phyloP scores from a whole-genome alignment of 2,888 invertebrate genomes.

The Lasioglossum villosulum region DNA sequence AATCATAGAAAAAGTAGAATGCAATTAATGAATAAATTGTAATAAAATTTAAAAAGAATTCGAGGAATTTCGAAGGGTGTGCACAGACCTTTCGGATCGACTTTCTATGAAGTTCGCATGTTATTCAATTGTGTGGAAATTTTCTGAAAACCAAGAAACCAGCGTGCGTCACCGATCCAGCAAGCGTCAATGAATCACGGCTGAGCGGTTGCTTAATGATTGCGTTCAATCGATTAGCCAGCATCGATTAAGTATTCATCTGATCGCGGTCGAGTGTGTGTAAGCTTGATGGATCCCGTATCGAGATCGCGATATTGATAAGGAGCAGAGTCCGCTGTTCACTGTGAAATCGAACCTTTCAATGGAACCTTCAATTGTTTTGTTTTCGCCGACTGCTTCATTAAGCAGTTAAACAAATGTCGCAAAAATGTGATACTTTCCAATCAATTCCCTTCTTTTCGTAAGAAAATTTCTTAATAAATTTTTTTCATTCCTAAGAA shows the following conservation, averaged over 20 bases:
- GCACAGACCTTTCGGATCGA: not conserved
- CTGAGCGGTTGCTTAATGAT: constrained; percentile 56
- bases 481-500: too few relatives aligned
- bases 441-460: too few relatives aligned
- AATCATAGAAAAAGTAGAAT: too few relatives aligned
- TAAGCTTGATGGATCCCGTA: constrained; percentile 41
- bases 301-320: constrained; percentile 33
- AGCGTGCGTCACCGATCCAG: not conserved
- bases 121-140: constrained; percentile 1
- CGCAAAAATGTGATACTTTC: not conserved
- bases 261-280: constrained; percentile 32
- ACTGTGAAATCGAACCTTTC: constrained; percentile 33
- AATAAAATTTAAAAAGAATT: not conserved
- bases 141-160: not conserved
- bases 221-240: constrained; percentile 63
- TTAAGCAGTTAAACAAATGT: not conserved
- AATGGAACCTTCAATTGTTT: constrained; percentile 1
- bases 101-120: not conserved
- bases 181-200: constrained; percentile 33
- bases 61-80: not conserved
- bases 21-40: not conserved
- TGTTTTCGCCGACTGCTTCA: not conserved
- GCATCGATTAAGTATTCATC: constrained; percentile 44
- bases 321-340: constrained; percentile 21
- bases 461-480: too few relatives aligned